Evolutionary conservation across 2,888 invertebrate species (phyloP).

Genomic region (Eurois occulta): DNA sequence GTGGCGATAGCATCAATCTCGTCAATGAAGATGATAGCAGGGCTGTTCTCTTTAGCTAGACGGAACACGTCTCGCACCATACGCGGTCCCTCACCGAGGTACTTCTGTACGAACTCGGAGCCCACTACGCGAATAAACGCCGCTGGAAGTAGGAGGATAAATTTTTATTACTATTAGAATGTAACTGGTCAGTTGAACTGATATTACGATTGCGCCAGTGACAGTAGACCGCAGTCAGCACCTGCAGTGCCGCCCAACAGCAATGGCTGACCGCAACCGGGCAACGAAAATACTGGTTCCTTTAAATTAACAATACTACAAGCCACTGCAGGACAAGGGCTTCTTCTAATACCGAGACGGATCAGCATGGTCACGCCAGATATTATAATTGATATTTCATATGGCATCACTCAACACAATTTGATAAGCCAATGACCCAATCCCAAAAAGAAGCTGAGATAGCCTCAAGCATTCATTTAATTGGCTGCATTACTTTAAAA

Average conservation of each 20-base stretch:
- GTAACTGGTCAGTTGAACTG: neutral
- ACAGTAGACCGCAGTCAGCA: neutral
- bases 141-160: constrained; percentile 89
- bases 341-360: neutral
- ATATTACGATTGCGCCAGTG: neutral
- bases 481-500: neutral
- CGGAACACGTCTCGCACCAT: constrained; percentile 99
- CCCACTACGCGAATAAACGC: constrained; percentile 99
- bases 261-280: neutral
- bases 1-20: constrained; percentile 99
- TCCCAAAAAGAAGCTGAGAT: neutral
- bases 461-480: neutral
- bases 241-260: neutral
- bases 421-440: neutral
- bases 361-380: neutral
- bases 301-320: neutral
- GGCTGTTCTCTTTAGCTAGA: constrained; percentile 99
- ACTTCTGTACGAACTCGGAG: constrained; percentile 99
- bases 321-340: neutral
- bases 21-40: constrained; percentile 99
- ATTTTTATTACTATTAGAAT: constrained; percentile 16
- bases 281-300: no score
- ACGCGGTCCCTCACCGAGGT: constrained; percentile 99
- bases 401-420: neutral
- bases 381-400: neutral